A percentile compares a stretch with the other conserved stretches of the same genome.
Conservation (phyloP, 2,797 vertebrate species). For the Hoplostethus atlanticus region DNA sequence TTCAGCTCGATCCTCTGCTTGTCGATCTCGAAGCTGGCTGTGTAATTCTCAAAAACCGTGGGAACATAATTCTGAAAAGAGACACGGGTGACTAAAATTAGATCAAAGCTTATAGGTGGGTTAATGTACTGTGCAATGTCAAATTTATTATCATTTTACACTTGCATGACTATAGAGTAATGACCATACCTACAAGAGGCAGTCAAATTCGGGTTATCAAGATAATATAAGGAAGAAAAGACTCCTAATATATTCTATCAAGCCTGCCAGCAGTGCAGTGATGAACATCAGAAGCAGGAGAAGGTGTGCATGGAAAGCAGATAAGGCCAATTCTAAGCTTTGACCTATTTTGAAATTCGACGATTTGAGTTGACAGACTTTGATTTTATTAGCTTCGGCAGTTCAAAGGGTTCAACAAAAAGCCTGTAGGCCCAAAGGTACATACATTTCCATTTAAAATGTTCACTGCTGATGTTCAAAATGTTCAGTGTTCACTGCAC, state of each 20-base stretch:
- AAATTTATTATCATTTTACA: no score
- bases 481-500: neutral
- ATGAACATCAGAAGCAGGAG: conserved; percentile 34
- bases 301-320: conserved; percentile 10
- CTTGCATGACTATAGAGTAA: no score
- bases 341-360: conserved; percentile 53
- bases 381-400: conserved; percentile 39
- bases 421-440: no score
- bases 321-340: conserved; percentile 47
- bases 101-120: conserved; percentile 16
- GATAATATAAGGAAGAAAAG: no score
- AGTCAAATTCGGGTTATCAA: no score
- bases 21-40: conserved; percentile 96
- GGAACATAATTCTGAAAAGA: conserved; percentile 91
- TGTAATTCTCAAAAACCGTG: conserved; percentile 98
- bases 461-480: neutral
- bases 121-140: no score
- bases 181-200: no score
- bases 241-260: neutral
- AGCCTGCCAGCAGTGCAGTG: conserved; percentile 3
- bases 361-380: conserved; percentile 44
- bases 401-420: conserved; percentile 13
- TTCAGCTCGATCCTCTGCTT: conserved; percentile 97
- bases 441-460: neutral
- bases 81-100: conserved; percentile 24